Evolutionary conservation across 2,888 invertebrate genomes (phyloP).

Genomic region (Drosophila anomelani): DNA sequence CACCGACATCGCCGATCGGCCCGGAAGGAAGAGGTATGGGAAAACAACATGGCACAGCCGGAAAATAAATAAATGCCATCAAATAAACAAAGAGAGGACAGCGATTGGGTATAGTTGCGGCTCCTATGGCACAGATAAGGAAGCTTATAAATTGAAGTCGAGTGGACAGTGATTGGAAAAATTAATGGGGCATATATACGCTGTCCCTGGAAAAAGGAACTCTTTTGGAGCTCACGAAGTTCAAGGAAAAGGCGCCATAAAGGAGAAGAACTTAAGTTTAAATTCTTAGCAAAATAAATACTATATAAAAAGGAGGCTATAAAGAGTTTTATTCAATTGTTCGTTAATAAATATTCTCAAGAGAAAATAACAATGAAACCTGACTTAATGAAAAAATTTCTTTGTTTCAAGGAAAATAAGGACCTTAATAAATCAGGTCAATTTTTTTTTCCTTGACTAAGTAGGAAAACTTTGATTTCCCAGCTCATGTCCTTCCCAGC

Average conservation of each 20-base stretch:
- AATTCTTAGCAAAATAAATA: background rate
- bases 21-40: slow-evolving; percentile 19
- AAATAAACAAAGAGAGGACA: slow-evolving; percentile 34
- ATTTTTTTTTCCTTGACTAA: background rate
- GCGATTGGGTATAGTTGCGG: slow-evolving; percentile 36
- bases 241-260: background rate
- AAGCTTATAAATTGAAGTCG: slow-evolving; percentile 38
- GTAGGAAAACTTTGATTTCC: background rate
- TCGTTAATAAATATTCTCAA: background rate
- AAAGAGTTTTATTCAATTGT: background rate
- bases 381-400: background rate
- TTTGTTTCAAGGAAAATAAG: background rate
- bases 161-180: slow-evolving; percentile 45
- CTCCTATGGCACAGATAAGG: slow-evolving; percentile 34
- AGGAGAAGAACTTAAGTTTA: background rate
- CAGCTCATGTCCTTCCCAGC: slow-evolving; percentile 7
- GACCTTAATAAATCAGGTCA: slow-evolving; percentile 7
- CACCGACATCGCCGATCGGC: slow-evolving; percentile 47
- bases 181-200: slow-evolving; percentile 36
- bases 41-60: slow-evolving; percentile 29
- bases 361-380: no score
- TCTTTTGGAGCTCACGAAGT: background rate
- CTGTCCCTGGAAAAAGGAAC: background rate
- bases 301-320: background rate
- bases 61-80: slow-evolving; percentile 48